phyloP scores from a whole-genome alignment of 2,113 vertebrate species.

The Mesocricetus auratus region DNA sequence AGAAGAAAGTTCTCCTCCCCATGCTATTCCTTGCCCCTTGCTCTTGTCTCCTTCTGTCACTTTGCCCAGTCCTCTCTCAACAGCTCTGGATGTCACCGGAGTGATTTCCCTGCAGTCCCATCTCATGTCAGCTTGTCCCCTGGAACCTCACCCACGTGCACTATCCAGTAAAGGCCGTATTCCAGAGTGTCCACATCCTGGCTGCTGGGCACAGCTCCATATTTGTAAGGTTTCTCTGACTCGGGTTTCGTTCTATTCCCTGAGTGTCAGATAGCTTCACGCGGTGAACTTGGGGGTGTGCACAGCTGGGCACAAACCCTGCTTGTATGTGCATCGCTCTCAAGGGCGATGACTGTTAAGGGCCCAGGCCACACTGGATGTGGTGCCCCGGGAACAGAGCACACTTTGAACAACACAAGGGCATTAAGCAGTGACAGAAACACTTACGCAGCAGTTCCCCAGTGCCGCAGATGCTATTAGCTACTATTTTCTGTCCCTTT shows the following conservation, averaged over 20 bases:
- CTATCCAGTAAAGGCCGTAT: neutral
- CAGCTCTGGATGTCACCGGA: neutral
- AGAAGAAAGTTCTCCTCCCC: neutral
- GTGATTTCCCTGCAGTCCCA: neutral
- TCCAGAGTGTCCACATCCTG: neutral
- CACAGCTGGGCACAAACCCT: neutral
- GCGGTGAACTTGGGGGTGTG: too few relatives aligned
- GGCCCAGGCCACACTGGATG: neutral
- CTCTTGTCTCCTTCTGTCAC: neutral
- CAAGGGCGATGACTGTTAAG: neutral
- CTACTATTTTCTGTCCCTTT: neutral
- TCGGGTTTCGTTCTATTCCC: neutral
- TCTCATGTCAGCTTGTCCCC: neutral
- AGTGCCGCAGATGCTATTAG: neutral
- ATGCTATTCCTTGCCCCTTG: accelerated
- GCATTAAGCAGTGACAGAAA: neutral
- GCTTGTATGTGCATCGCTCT: neutral
- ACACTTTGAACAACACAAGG: neutral
- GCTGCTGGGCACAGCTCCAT: accelerated
- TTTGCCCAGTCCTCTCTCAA: neutral
- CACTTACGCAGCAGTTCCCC: neutral
- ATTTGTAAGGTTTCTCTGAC: neutral
- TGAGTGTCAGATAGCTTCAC: neutral
- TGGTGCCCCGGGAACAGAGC: neutral
- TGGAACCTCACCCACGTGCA: neutral